phyloP scores from a whole-genome alignment of 1,140 invertebrate genomes.

The Berghia stephanieae region DNA sequence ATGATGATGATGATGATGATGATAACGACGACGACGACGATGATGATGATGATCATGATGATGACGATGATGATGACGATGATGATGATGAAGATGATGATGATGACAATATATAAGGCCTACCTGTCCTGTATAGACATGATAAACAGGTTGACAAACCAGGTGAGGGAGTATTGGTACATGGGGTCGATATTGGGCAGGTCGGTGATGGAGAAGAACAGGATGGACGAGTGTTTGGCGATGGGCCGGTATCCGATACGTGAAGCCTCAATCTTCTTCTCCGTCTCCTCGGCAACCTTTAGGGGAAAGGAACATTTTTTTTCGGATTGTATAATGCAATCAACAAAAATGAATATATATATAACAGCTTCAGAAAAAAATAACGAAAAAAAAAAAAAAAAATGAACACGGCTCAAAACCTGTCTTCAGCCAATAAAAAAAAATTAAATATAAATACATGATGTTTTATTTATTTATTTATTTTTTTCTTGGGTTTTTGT shows the following conservation, averaged over 20 bases:
- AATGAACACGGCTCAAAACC: no score
- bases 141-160: conserved; percentile 68
- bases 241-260: conserved; percentile 85
- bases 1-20: conserved; percentile 15
- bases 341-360: no score
- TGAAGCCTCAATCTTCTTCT: conserved; percentile 79
- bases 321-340: no score
- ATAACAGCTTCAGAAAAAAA: no score
- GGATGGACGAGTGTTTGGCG: conserved; percentile 85
- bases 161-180: conserved; percentile 73
- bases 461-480: no score
- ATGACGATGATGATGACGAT: conserved; percentile 22
- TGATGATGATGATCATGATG: conserved; percentile 16
- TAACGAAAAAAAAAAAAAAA: no score
- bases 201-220: conserved; percentile 91
- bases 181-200: conserved; percentile 94
- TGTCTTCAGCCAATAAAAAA: no score
- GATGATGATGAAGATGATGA: conserved; percentile 24
- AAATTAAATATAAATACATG: no score
- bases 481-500: no score
- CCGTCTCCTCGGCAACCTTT: conserved; percentile 68
- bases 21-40: conserved; percentile 1
- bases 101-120: conserved; percentile 35
- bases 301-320: conserved; percentile 35
- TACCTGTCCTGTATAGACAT: conserved; percentile 72